Percentiles rank a stretch among this genome's conserved stretches.
Conservation (phyloP, 2,113 vertebrate species). For the Trichechus manatus region DNA sequence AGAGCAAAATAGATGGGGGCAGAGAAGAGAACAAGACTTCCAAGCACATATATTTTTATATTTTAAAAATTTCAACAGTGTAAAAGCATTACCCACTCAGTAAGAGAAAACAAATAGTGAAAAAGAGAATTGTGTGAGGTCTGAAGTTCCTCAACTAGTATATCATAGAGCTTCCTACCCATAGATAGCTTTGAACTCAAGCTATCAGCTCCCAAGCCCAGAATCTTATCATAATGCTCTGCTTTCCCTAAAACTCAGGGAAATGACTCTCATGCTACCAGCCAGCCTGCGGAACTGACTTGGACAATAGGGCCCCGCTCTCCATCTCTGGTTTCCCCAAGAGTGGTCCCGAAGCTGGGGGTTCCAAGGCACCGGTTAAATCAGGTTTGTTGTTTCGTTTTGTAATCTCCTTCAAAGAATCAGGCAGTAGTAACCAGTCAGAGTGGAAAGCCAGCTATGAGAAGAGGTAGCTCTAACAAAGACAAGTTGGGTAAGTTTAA, state of each 20-base stretch:
- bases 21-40: neutral
- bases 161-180: neutral
- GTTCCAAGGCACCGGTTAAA: neutral
- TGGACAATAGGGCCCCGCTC: neutral
- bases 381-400: neutral
- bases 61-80: neutral
- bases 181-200: neutral
- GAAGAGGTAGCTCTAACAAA: neutral
- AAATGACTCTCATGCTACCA: neutral
- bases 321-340: neutral
- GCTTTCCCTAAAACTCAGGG: neutral
- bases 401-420: constrained; percentile 2
- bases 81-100: neutral
- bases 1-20: neutral
- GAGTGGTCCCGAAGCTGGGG: neutral
- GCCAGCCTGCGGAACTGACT: neutral
- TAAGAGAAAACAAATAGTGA: constrained; percentile 1
- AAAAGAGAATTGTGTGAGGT: neutral
- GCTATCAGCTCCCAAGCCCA: neutral
- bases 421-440: neutral
- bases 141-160: neutral
- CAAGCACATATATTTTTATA: neutral
- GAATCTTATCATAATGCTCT: neutral
- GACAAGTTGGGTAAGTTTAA: constrained; percentile 10
- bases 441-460: neutral